A percentile compares a stretch with the other conserved stretches of the same genome.
phyloP scores from a whole-genome alignment of 2,113 vertebrate species.

The Gobio gobio region DNA sequence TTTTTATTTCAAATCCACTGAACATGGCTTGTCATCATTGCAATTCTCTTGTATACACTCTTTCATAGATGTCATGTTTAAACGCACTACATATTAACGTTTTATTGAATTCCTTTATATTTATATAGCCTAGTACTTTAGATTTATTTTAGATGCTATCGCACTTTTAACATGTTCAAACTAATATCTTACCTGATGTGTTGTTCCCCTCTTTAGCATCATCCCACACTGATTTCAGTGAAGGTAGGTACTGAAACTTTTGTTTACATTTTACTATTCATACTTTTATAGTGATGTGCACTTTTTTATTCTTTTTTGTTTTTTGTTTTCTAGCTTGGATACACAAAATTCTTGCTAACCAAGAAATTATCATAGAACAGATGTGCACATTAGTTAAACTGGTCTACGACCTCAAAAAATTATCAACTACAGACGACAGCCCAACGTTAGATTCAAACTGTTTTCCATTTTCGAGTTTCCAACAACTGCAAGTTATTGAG shows the following conservation, averaged over 20 bases:
- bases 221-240: constrained; percentile 5
- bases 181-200: no score
- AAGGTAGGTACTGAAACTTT: not conserved
- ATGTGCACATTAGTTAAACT: constrained; percentile 10
- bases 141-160: no score
- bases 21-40: no score
- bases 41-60: no score
- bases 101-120: no score
- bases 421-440: not conserved
- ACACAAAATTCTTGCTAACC: constrained; percentile 3
- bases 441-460: not conserved
- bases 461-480: not conserved
- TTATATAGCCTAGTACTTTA: no score
- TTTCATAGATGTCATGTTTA: no score
- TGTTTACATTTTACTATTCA: not conserved
- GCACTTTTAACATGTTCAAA: no score
- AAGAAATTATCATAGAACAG: constrained; percentile 9
- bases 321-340: not conserved
- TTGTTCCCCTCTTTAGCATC: not conserved
- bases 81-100: no score
- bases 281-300: not conserved
- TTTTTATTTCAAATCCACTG: no score
- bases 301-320: not conserved
- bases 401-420: not conserved
- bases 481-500: constrained; percentile 5